Percentiles rank a stretch among this genome's conserved stretches.
These are phyloP conservation scores for Callaeas wilsoni DNA, from an alignment of 2,113 vertebrate genomes.

Conservation along the genomic window DNA sequence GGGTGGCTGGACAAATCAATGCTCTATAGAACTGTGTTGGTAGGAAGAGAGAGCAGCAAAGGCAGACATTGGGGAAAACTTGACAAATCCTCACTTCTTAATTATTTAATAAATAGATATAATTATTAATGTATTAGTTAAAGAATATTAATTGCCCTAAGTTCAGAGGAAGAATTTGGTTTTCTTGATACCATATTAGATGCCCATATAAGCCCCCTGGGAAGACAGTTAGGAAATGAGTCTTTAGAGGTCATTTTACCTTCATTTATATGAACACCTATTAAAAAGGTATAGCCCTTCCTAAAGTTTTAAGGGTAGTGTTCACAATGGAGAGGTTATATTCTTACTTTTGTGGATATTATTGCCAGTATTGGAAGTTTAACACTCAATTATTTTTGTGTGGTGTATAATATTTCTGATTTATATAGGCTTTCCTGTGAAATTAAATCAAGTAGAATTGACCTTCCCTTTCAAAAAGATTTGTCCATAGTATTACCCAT, in stretches of 20 bases:
- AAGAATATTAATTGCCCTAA: background rate
- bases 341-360: background rate
- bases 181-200: background rate
- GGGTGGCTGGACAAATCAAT: background rate
- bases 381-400: background rate
- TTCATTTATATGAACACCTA: background rate
- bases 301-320: background rate
- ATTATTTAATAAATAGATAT: background rate
- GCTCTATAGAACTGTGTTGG: background rate
- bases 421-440: background rate
- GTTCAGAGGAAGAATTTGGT: background rate
- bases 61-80: background rate
- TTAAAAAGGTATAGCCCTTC: background rate
- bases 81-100: background rate
- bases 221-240: background rate
- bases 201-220: background rate
- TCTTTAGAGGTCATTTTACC: background rate
- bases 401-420: background rate
- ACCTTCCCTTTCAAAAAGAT: background rate
- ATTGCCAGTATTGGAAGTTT: background rate
- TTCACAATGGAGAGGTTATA: background rate
- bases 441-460: background rate
- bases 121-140: background rate
- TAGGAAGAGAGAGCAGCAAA: background rate
- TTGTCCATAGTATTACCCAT: fast-evolving